Evolutionary conservation across 1,140 invertebrate genomes (phyloP).

Genomic region (Drosophila pruinosa): DNA sequence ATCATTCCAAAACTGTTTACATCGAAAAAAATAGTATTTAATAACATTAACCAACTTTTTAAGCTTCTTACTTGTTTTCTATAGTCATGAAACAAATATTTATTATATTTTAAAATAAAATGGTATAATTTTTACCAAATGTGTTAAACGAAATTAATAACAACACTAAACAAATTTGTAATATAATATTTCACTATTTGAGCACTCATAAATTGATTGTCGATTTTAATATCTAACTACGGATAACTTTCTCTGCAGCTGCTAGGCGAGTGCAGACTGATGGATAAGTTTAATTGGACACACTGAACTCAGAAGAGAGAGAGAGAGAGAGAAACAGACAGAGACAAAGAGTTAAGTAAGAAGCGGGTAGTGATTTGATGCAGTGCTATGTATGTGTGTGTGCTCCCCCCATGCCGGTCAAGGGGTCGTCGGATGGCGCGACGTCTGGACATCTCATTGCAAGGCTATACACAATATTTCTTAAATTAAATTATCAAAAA

Average conservation of each 20-base stretch:
- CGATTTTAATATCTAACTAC: not conserved
- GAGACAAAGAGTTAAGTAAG: not conserved
- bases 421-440: conserved; percentile 51
- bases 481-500: conserved; percentile 80
- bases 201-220: conserved; percentile 2
- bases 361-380: conserved; percentile 3
- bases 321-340: not conserved
- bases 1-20: too few species aligned
- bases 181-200: not conserved
- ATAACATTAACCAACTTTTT: too few species aligned
- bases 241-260: conserved; percentile 57
- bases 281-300: conserved; percentile 41
- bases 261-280: conserved; percentile 29
- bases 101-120: too few species aligned
- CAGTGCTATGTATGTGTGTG: not conserved
- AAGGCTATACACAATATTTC: conserved; percentile 71
- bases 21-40: too few species aligned
- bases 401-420: conserved; percentile 40
- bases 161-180: not conserved
- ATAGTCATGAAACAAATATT: too few species aligned
- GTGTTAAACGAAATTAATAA: too few species aligned
- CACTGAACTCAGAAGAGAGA: conserved; percentile 23
- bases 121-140: too few species aligned
- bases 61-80: too few species aligned
- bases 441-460: conserved; percentile 41